phyloP scores from a whole-genome alignment of 2,888 invertebrate species.

The Adineta ricciae region DNA sequence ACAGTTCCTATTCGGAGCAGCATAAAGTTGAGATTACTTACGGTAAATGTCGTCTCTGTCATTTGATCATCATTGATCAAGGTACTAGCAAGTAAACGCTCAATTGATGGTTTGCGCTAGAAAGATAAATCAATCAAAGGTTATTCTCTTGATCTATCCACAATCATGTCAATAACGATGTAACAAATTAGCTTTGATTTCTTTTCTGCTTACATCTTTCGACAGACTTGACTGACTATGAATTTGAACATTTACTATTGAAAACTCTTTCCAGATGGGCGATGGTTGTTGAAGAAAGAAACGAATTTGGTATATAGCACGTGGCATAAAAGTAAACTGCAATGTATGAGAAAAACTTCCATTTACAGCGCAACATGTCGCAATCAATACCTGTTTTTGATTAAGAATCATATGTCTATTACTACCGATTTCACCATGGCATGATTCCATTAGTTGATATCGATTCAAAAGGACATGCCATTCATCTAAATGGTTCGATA shows the following conservation, averaged over 20 bases:
- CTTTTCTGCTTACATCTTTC: not conserved
- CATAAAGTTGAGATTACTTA: not conserved
- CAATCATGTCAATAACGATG: not conserved
- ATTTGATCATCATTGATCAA: conserved; percentile 21
- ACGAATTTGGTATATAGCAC: conserved; percentile 21
- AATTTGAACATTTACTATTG: conserved; percentile 26
- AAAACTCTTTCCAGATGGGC: conserved; percentile 30
- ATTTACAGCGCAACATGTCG: not conserved
- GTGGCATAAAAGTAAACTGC: not conserved
- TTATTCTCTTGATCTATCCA: not conserved
- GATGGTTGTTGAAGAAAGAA: conserved; percentile 34
- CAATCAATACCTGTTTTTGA: not conserved
- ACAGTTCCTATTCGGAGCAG: not conserved
- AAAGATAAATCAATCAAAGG: not conserved
- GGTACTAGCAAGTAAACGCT: not conserved
- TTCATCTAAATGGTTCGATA: conserved; percentile 6
- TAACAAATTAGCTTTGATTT: not conserved
- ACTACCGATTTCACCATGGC: conserved; percentile 29
- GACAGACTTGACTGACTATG: not conserved
- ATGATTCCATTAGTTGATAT: conserved; percentile 25
- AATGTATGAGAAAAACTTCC: not conserved
- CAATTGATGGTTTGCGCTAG: not conserved
- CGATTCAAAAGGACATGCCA: conserved; percentile 27
- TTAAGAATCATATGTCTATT: conserved; percentile 11
- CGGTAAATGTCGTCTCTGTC: not conserved